Base-by-base conservation (phyloP, 2,113 vertebrate species). In the Ptychochromis oligacanthus region DNA sequence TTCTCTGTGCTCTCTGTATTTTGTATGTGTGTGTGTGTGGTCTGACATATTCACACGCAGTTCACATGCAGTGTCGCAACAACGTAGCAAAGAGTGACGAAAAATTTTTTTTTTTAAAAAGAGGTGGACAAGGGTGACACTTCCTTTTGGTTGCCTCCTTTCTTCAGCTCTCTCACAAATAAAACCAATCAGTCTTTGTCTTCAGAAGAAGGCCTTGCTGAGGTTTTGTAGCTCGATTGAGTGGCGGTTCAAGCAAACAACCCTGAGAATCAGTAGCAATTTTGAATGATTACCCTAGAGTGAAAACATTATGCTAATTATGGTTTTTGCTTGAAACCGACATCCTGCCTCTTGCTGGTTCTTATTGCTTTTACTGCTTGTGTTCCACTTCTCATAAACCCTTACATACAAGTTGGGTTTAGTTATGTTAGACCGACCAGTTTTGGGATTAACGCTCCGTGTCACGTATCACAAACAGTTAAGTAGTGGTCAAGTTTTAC, bases 1-100 rank as follows among this genome's bases (percentile, higher is more conserved):
- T 79, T 26, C 58, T 46, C 76, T 11, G 31, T 10, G 14, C 4
- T 85, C 75, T 65, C 14, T 70, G 54, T 54, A 1, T 38, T 76
- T 56, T 36, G 6, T 52, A 18, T 18, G 10, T 83, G 57, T 82
- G 43, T 87, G 82, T 88, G 74, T 70, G n/a, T n/a, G n/a, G n/a
- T 88, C 65, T 58, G 8, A 46, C 17, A 49, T 31, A 40, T 75
- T 82, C 43, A 80, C 57, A 75, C 67, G 77, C 40, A 76, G 6
- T 20, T 55, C 18, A 56, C 43, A 34, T 1, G 3, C 78, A 62
- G 54, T 78, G 79, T 83, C 2, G 2, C 79, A 82, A 82, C 22
- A 72, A 62, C 7, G 12, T 6, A 4, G 62, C 31, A 24, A 72
- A 54, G 26, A 72, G 46, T 72, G 26, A 61, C 12, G 6, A 31